These are phyloP conservation scores for Puntigrus tetrazona DNA, from an alignment of 2,113 vertebrate genomes.

Conservation along the genomic window DNA sequence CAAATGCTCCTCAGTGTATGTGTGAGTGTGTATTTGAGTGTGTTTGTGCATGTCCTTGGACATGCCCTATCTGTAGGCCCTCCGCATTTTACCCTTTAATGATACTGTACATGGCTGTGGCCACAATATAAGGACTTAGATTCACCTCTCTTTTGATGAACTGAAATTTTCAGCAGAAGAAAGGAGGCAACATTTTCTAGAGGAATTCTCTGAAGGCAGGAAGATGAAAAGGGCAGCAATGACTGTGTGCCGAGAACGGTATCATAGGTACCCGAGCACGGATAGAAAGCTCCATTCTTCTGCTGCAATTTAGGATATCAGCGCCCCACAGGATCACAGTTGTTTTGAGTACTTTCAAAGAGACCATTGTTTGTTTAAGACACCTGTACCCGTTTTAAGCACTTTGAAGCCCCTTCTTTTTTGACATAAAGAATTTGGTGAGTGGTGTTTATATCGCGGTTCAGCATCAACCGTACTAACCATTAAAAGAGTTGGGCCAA, in stretches of 20 bases:
- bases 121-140: constrained; percentile 79
- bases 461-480: not conserved
- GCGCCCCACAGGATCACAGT: constrained; percentile 73
- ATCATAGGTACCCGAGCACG: constrained; percentile 79
- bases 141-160: constrained; percentile 96
- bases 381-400: constrained; percentile 69
- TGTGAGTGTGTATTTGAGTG: constrained; percentile 48
- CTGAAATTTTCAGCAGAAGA: constrained; percentile 89
- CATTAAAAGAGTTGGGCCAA: not conserved
- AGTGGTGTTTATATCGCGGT: constrained; percentile 22
- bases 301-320: constrained; percentile 82
- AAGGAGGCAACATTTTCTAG: constrained; percentile 78
- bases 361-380: constrained; percentile 67
- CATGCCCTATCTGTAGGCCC: constrained; percentile 42
- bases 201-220: constrained; percentile 80
- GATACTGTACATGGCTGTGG: constrained; percentile 68
- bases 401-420: constrained; percentile 61
- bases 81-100: constrained; percentile 69
- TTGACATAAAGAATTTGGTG: constrained; percentile 59
- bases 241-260: constrained; percentile 81
- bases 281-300: constrained; percentile 81
- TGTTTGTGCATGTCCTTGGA: constrained; percentile 48
- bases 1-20: constrained; percentile 80
- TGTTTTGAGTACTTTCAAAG: constrained; percentile 73
- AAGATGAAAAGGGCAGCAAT: constrained; percentile 90